Base-by-base conservation (phyloP, 2,113 vertebrate species). In the Picathartes gymnocephalus region DNA sequence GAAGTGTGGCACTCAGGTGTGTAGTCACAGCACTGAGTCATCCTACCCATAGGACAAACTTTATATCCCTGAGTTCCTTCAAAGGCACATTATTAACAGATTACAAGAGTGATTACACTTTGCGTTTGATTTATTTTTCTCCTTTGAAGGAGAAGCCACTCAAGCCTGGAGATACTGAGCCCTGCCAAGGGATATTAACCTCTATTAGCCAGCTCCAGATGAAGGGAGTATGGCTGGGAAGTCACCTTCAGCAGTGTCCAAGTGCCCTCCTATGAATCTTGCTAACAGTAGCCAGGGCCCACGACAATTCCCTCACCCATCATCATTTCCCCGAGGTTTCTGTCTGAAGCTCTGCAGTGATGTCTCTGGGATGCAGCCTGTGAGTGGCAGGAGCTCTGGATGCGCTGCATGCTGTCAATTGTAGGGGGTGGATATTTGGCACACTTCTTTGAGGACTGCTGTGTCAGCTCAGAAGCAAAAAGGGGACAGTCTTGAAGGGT, bases 101-200 rank as follows among this genome's bases (percentile, higher is more conserved):
- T 84, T 79, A 61, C 12, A 51, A 72, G 39, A 88, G 35, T 21
- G 40, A 88, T 93, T 86, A 66, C 54, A 7, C 45, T 92, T 84
- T 89, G 53, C 40, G 40, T 89, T 86, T 70, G 73, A 91, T 81
- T 84, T 74, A n/a, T 89, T 89, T 89, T 85, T 61, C 48, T 60
- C 40, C 45, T 53, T 69, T 79, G 72, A 81, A 87, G 61, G 25
- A 72, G 53, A 89, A 91, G 28, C 42, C 60, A 31, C 64, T 77
- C 70, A 65, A 60, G 44, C 81, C 61, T 76, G 58, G 39, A 54
- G 64, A 28, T 65, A 33, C 28, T 45, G 76, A 88, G 68, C 25
- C 8, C 69, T 91, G 72, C 45, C 86, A 80, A 88, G 86, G 79
- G 50, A 58, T 66, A 80, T 88, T 90, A 93, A 93, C 93, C 81